A percentile compares a stretch with the other conserved stretches of the same genome.
phyloP scores from a whole-genome alignment of 2,888 invertebrate species.

The Odontocerum albicorne region DNA sequence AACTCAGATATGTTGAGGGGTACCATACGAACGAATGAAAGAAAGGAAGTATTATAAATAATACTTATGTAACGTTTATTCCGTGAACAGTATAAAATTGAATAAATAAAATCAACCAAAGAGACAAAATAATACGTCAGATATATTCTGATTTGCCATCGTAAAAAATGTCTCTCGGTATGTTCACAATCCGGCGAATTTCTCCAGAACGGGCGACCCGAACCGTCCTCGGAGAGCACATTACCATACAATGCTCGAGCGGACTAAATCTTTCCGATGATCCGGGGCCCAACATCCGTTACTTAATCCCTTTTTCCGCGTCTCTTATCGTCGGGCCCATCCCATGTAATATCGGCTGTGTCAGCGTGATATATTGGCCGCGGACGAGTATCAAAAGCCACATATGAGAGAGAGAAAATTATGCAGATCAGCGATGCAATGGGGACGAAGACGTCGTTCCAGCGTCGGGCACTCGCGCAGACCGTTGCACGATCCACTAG shows the following conservation, averaged over 20 bases:
- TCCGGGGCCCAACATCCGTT: constrained; percentile 32
- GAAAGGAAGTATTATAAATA: no score
- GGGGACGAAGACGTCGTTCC: constrained; percentile 11
- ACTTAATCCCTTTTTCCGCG: constrained; percentile 36
- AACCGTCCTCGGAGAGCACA: no score
- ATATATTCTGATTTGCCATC: not conserved
- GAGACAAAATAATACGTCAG: not conserved
- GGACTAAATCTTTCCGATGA: constrained; percentile 33
- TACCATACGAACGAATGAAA: no score
- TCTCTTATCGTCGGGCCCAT: constrained; percentile 34
- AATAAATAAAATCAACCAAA: not conserved
- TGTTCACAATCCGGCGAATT: no score
- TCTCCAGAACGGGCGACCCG: no score
- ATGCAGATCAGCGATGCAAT: constrained; percentile 31
- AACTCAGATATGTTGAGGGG: no score
- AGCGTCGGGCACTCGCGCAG: not conserved
- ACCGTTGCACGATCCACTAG: no score
- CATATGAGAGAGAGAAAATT: constrained; percentile 23
- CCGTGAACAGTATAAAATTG: not conserved
- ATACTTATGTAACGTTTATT: no score
- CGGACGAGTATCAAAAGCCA: constrained; percentile 26
- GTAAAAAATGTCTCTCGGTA: not conserved
- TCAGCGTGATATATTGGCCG: constrained; percentile 35
- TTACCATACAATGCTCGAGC: constrained; percentile 35
- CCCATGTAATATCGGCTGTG: constrained; percentile 35